These are phyloP conservation scores for Ptilonorhynchus violaceus DNA, from an alignment of 2,113 vertebrate species.

Conservation along the genomic window DNA sequence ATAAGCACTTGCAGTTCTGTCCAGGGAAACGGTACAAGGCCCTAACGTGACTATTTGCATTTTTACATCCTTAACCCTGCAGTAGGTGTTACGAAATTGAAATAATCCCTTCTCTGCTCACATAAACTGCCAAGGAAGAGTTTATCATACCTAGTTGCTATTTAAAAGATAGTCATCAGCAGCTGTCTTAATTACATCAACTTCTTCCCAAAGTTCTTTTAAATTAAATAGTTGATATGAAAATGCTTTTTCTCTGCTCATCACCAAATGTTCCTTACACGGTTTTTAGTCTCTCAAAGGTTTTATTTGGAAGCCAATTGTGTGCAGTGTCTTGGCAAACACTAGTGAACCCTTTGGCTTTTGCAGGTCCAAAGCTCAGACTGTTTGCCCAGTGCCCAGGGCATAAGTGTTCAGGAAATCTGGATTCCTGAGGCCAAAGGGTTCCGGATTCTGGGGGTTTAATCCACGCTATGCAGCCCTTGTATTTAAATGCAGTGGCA, in stretches of 20 bases:
- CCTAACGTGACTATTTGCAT: not conserved
- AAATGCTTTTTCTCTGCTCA: not conserved
- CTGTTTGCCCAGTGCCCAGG: not conserved
- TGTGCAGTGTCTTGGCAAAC: conserved; percentile 1
- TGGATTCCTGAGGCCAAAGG: conserved; percentile 55
- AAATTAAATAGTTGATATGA: not conserved
- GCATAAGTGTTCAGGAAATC: not conserved
- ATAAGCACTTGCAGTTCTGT: not conserved
- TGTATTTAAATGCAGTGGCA: conserved; percentile 58
- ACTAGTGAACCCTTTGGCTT: not conserved
- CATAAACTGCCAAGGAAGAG: conserved; percentile 18
- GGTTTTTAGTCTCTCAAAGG: not conserved
- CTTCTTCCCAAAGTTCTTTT: not conserved
- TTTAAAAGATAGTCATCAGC: not conserved
- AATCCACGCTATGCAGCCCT: conserved; percentile 66
- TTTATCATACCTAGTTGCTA: not conserved
- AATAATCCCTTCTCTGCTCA: not conserved
- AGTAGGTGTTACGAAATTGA: not conserved
- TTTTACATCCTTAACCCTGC: not conserved
- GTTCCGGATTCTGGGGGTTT: conserved; percentile 34
- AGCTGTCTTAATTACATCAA: not conserved
- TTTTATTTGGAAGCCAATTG: not conserved
- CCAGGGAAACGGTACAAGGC: conserved; percentile 35
- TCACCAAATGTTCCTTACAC: not conserved
- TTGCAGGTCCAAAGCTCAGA: not conserved